phyloP scores from a whole-genome alignment of 2,797 vertebrate species.

The Tiaroga cobitis region DNA sequence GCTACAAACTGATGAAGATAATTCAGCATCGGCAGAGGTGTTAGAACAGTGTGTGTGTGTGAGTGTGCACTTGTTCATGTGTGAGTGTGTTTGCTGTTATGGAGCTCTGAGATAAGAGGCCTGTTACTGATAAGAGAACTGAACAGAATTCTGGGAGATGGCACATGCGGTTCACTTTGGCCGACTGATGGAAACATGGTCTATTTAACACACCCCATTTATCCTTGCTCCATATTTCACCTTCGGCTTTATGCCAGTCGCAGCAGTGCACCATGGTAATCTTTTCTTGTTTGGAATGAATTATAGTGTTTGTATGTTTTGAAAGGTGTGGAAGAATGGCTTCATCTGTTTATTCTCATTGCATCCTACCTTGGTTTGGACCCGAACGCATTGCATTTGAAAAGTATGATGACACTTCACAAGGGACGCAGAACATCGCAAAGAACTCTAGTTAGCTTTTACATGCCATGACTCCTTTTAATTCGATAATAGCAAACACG shows the following conservation, averaged over 20 bases:
- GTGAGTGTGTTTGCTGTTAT: slow-evolving; percentile 67
- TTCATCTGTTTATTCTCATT: slow-evolving; percentile 20
- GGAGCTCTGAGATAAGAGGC: slow-evolving; percentile 73
- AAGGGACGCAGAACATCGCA: background rate
- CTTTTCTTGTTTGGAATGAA: slow-evolving; percentile 49
- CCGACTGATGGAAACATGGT: slow-evolving; percentile 62
- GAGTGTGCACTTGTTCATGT: slow-evolving; percentile 26
- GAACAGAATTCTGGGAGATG: slow-evolving; percentile 65
- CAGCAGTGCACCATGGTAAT: slow-evolving; percentile 48
- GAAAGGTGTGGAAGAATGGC: slow-evolving; percentile 20
- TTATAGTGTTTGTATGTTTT: slow-evolving; percentile 42
- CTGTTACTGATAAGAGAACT: slow-evolving; percentile 72
- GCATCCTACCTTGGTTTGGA: slow-evolving; percentile 2
- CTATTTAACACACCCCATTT: slow-evolving; percentile 58
- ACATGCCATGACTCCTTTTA: background rate
- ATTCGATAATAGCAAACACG: background rate
- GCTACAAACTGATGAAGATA: slow-evolving; percentile 66
- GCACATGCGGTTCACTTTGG: slow-evolving; percentile 64
- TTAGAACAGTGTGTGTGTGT: slow-evolving; percentile 48
- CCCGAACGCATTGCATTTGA: slow-evolving; percentile 6
- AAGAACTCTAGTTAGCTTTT: background rate
- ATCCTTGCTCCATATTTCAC: slow-evolving; percentile 51
- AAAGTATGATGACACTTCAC: slow-evolving; percentile 13
- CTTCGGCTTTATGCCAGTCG: slow-evolving; percentile 33
- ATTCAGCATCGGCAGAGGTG: slow-evolving; percentile 63